phyloP scores from a whole-genome alignment of 2,888 invertebrate genomes.

The Camponotus fellah region DNA sequence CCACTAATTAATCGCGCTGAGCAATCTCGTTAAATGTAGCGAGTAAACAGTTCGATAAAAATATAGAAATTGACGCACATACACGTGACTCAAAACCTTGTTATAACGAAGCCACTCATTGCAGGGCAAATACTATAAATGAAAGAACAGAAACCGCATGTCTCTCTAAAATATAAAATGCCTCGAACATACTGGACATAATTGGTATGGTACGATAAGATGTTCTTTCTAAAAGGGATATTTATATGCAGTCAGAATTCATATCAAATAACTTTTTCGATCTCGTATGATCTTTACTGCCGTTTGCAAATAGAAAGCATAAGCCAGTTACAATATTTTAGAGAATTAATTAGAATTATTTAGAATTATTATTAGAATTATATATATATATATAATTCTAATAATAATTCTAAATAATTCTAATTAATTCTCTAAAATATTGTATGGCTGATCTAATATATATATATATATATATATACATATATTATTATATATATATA shows the following conservation, averaged over 20 bases:
- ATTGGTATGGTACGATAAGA: neutral
- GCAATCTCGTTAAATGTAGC: conserved; percentile 25
- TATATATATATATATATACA: too few relatives aligned
- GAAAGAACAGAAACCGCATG: conserved; percentile 25
- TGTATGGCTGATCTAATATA: too few relatives aligned
- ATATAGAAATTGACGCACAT: conserved; percentile 25
- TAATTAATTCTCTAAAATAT: neutral
- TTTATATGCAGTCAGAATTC: neutral
- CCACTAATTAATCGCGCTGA: conserved; percentile 25
- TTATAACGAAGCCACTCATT: conserved; percentile 19
- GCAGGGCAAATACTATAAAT: conserved; percentile 33
- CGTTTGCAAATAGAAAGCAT: neutral
- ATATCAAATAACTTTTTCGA: neutral
- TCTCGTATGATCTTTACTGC: neutral
- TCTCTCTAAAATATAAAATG: conserved; percentile 17
- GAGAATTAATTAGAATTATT: neutral
- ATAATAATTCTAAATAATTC: too few relatives aligned
- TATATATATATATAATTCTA: too few relatives aligned
- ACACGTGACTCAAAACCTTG: conserved; percentile 20
- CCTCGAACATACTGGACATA: conserved; percentile 20
- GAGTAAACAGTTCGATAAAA: conserved; percentile 49
- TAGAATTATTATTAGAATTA: too few relatives aligned
- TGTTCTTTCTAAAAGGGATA: neutral
- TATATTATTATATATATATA: too few relatives aligned
- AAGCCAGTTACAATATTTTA: neutral